These are phyloP conservation scores for Cetoscarus ocellatus DNA, from an alignment of 2,797 vertebrate genomes.

Conservation along the genomic window DNA sequence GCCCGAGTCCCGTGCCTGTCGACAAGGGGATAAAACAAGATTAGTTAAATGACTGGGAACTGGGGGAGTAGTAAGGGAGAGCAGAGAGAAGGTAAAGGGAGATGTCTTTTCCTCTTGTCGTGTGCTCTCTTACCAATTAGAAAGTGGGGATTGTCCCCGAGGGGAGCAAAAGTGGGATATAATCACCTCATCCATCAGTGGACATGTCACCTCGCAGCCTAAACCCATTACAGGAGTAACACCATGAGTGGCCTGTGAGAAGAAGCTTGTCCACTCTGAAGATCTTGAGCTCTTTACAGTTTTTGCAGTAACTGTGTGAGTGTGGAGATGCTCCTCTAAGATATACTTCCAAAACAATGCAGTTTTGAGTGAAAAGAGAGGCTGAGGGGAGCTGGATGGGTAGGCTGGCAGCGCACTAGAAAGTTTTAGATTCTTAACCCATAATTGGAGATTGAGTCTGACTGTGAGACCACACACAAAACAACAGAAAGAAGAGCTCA, in stretches of 20 bases:
- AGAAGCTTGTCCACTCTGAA: constrained; percentile 30
- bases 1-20: constrained; percentile 64
- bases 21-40: constrained; percentile 80
- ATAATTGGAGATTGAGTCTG: too few species aligned
- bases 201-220: constrained; percentile 61
- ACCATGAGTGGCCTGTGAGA: constrained; percentile 29
- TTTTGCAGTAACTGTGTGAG: not conserved
- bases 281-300: constrained; percentile 32
- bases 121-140: constrained; percentile 74
- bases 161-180: constrained; percentile 62
- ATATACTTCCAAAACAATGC: constrained; percentile 13
- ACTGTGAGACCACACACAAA: too few species aligned
- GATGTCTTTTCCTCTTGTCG: constrained; percentile 55
- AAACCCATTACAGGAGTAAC: constrained; percentile 60
- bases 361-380: too few species aligned
- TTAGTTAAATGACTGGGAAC: constrained; percentile 81
- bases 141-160: constrained; percentile 64
- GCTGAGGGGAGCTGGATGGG: too few species aligned
- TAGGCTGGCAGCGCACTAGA: too few species aligned
- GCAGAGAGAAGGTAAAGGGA: constrained; percentile 33
- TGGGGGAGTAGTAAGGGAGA: constrained; percentile 48
- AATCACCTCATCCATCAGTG: constrained; percentile 78
- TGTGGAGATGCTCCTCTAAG: not conserved
- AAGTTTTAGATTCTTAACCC: too few species aligned
- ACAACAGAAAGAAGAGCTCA: too few species aligned